A percentile compares a stretch with the other conserved stretches of the same genome.
Evolutionary conservation across 2,113 vertebrate genomes (phyloP).

Genomic region (Xenopus laevis): DNA sequence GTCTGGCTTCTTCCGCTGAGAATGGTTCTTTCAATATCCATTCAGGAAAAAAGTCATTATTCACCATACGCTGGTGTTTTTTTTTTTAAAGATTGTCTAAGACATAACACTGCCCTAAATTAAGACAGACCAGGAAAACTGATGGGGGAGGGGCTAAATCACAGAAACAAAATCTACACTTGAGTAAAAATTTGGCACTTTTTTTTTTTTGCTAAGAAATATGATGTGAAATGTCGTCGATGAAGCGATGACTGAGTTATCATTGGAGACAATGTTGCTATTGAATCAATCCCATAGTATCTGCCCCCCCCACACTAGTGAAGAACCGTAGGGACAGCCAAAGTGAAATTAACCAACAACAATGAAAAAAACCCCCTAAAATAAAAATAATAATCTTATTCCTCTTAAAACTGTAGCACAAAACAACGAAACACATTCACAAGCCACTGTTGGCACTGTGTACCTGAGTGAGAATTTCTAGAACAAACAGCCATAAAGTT

Average conservation of each 20-base stretch:
- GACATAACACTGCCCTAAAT: slow-evolving; percentile 57
- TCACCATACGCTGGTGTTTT: slow-evolving; percentile 73
- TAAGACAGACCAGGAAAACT: slow-evolving; percentile 49
- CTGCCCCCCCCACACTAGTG: too few relatives aligned
- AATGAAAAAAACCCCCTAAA: neutral
- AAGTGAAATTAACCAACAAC: slow-evolving; percentile 27
- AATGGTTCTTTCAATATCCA: too few relatives aligned
- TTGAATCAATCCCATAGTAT: slow-evolving; percentile 14
- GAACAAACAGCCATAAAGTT: slow-evolving; percentile 91
- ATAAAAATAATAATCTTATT: slow-evolving; percentile 67
- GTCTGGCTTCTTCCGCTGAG: too few relatives aligned
- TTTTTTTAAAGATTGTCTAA: slow-evolving; percentile 84
- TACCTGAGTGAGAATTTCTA: slow-evolving; percentile 99
- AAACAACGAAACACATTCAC: slow-evolving; percentile 99
- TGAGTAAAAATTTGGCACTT: slow-evolving; percentile 77
- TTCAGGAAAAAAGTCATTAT: neutral
- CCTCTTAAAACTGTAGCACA: slow-evolving; percentile 98
- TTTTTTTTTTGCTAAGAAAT: slow-evolving; percentile 42
- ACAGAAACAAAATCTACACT: slow-evolving; percentile 51
- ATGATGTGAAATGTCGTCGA: slow-evolving; percentile 60
- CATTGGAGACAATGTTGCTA: slow-evolving; percentile 46
- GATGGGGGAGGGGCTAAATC: slow-evolving; percentile 16
- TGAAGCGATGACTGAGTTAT: slow-evolving; percentile 1
- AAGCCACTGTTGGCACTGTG: slow-evolving; percentile 99
- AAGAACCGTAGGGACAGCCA: slow-evolving; percentile 48